Conservation (phyloP, 2,797 vertebrate genomes). For the Anolis apletophallus region DNA sequence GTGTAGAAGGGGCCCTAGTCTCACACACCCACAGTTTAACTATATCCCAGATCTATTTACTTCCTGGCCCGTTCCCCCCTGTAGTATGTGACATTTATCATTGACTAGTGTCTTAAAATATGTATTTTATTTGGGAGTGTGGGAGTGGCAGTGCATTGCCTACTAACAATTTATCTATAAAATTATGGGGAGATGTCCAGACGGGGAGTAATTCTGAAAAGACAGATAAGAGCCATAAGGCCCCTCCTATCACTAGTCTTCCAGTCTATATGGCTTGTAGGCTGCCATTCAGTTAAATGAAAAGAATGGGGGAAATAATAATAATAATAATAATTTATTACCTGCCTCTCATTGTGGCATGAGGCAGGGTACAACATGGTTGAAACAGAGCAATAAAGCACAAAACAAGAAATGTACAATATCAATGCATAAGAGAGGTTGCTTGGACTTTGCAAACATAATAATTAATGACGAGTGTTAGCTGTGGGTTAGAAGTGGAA, state of each 20-base stretch:
- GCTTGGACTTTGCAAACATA: too few relatives aligned
- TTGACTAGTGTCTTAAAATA: slow-evolving; percentile 1
- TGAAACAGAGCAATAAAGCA: too few relatives aligned
- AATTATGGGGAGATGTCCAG: neutral
- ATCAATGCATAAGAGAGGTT: neutral
- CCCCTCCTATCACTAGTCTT: neutral
- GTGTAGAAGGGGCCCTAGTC: too few relatives aligned
- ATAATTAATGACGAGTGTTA: neutral
- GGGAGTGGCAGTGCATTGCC: too few relatives aligned
- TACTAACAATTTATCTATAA: neutral
- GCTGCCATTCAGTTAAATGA: neutral
- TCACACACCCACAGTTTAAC: neutral
- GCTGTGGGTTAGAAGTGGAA: neutral
- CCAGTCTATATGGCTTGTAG: neutral
- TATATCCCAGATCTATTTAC: neutral
- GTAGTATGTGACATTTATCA: neutral
- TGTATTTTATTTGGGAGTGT: neutral
- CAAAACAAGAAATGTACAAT: neutral
- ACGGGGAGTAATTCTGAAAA: neutral
- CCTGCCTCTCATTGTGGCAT: too few relatives aligned
- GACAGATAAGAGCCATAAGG: too few relatives aligned
- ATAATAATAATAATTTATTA: too few relatives aligned
- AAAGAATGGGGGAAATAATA: neutral
- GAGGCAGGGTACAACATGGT: too few relatives aligned
- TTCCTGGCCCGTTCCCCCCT: neutral